Percentiles rank a stretch among this genome's conserved stretches.
These are phyloP conservation scores for Doryteuthis pealeii DNA, from an alignment of 1,140 invertebrate species.

Conservation along the genomic window DNA sequence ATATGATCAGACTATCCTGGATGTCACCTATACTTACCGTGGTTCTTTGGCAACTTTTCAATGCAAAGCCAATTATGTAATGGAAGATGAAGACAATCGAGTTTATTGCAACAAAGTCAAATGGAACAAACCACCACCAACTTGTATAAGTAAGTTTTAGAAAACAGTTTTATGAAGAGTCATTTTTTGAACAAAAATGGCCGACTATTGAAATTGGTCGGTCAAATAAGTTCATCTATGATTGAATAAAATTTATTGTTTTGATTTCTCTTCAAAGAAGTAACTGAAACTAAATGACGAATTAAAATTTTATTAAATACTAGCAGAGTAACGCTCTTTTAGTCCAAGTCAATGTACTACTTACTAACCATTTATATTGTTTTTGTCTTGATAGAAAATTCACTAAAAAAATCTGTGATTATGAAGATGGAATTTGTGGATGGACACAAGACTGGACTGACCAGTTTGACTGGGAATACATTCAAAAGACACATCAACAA, in stretches of 20 bases:
- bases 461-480: constrained; percentile 45
- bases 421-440: constrained; percentile 39
- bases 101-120: constrained; percentile 2
- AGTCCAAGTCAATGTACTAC: too few relatives aligned
- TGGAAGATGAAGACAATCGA: neutral
- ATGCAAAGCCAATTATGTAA: neutral
- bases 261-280: too few relatives aligned
- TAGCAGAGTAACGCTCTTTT: too few relatives aligned
- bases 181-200: too few relatives aligned
- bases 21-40: neutral
- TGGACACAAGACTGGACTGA: constrained; percentile 40
- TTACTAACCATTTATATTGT: too few relatives aligned
- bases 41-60: neutral
- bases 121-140: neutral
- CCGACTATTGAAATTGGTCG: too few relatives aligned
- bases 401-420: constrained; percentile 24
- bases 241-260: too few relatives aligned
- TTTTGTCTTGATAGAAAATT: neutral
- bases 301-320: too few relatives aligned
- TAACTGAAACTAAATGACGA: too few relatives aligned
- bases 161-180: too few relatives aligned
- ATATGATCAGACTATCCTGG: neutral
- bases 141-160: neutral
- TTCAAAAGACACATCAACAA: constrained; percentile 30
- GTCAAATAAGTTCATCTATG: too few relatives aligned